Percentiles rank a stretch among this genome's conserved stretches.
These are phyloP conservation scores for Amorpha juglandis DNA, from an alignment of 2,888 invertebrate genomes.

Conservation along the genomic window DNA sequence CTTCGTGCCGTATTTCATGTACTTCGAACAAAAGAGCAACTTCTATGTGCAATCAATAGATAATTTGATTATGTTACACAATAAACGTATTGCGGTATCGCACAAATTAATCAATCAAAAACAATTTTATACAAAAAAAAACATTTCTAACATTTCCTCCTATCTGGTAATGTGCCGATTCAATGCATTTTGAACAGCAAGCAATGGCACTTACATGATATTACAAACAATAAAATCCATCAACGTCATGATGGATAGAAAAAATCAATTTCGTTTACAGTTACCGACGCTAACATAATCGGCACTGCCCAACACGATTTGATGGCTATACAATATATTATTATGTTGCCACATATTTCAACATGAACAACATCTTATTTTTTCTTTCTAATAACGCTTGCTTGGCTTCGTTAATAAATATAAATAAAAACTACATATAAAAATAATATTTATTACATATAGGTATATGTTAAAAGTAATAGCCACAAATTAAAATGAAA, in stretches of 20 bases:
- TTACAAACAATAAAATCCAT: constrained; percentile 74
- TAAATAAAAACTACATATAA: constrained; percentile 13
- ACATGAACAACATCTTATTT: constrained; percentile 8
- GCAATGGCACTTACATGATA: constrained; percentile 67
- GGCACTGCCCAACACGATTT: constrained; percentile 52
- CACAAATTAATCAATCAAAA: constrained; percentile 55
- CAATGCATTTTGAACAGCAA: constrained; percentile 55
- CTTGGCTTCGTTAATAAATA: constrained; percentile 20
- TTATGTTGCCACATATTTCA: constrained; percentile 27
- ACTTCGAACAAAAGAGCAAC: constrained; percentile 60
- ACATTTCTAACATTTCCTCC: constrained; percentile 55
- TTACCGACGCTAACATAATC: constrained; percentile 61
- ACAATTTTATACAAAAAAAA: constrained; percentile 65
- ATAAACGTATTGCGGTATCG: constrained; percentile 56
- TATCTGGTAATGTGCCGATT: constrained; percentile 73
- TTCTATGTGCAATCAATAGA: constrained; percentile 64
- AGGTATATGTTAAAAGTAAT: background rate
- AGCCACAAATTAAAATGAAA: constrained; percentile 23
- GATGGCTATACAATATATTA: constrained; percentile 33
- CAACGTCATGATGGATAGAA: constrained; percentile 70
- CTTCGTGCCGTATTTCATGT: constrained; percentile 49
- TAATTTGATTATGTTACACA: constrained; percentile 59
- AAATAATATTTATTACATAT: background rate
- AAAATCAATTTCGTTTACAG: constrained; percentile 77
- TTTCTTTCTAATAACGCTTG: background rate